Evolutionary conservation across 2,888 invertebrate species (phyloP).

Genomic region (Luperina nickerlii): DNA sequence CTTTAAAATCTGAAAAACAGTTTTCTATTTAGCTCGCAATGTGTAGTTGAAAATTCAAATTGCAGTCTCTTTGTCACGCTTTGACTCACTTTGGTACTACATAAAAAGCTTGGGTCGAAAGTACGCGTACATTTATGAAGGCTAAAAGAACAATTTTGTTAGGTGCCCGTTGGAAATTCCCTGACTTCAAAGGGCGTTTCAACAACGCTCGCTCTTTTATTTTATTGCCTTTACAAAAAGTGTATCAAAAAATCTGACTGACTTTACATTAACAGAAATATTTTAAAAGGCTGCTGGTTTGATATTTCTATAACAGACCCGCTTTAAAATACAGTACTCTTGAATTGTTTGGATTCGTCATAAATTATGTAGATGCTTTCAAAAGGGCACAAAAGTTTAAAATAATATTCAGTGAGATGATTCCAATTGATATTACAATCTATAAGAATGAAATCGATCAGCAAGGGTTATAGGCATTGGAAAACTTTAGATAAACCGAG

Average conservation of each 20-base stretch:
- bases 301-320: constrained; percentile 29
- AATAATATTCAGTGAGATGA: constrained; percentile 5
- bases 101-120: constrained; percentile 81
- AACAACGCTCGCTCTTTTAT: constrained; percentile 83
- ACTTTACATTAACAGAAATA: constrained; percentile 62
- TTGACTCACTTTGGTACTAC: constrained; percentile 78
- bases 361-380: constrained; percentile 17
- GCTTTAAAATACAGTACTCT: constrained; percentile 7
- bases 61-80: constrained; percentile 81
- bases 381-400: constrained; percentile 17
- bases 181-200: constrained; percentile 88
- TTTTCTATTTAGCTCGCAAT: constrained; percentile 71
- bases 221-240: constrained; percentile 84
- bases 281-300: constrained; percentile 54
- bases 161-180: constrained; percentile 86
- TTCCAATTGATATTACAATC: constrained; percentile 9
- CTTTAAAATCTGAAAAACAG: constrained; percentile 58
- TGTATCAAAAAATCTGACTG: constrained; percentile 73
- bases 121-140: constrained; percentile 85
- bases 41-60: constrained; percentile 75
- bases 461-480: constrained; percentile 61
- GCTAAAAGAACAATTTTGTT: constrained; percentile 89
- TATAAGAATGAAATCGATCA: constrained; percentile 37
- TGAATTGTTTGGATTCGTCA: constrained; percentile 2
- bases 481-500: constrained; percentile 72